Evolutionary conservation across 2,888 invertebrate species (phyloP), one percentile per base, ranked within the genome.

Genomic region (Pinctada fucata): DNA sequence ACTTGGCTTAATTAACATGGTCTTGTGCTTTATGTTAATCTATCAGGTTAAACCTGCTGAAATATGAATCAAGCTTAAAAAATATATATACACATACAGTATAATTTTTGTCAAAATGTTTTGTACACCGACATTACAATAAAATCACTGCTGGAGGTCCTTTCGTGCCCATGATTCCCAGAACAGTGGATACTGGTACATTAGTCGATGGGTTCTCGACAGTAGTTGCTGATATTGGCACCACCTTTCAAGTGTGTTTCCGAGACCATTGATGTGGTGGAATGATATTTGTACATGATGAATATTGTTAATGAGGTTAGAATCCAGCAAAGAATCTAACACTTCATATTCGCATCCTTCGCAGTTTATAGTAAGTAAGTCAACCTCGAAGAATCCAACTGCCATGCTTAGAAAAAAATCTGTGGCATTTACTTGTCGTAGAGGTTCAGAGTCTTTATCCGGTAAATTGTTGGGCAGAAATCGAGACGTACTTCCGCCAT

Each of bases 311-410:
- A 83, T 72, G 45, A 83, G 51, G 49, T 49, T 75, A 16, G 80
- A 79, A 3, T 73, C 71, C 5, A 79, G 31, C 4, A 82, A 45
- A 2, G 80, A 69, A 47, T 83, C 83, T 3, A 83, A 64, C 0
- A 77, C 77, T 68, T 83, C 83, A 51, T 74, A 83, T 49, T 83
- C 83, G 52, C 83, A 83, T 8, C 83, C 83, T 52, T 83, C 83
- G 63, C 83, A 83, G 58, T 83, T 83, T 63, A 83, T 67, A 2
- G 81, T 76, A 8, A 83, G 45, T 31, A 83, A 68, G 63, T 83
- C 83, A 3, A 83, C 72, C 5, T 82, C 77, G 58, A 82, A 82
- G 10, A 79, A 13, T 4, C 82, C 83, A 2, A 82, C 75, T 16
- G 81, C 83, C 6, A 80, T 48, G 72, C 79, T 81, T 63, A 78